Evolutionary conservation across 2,888 invertebrate species (phyloP).

Genomic region (Phlogophora meticulosa): DNA sequence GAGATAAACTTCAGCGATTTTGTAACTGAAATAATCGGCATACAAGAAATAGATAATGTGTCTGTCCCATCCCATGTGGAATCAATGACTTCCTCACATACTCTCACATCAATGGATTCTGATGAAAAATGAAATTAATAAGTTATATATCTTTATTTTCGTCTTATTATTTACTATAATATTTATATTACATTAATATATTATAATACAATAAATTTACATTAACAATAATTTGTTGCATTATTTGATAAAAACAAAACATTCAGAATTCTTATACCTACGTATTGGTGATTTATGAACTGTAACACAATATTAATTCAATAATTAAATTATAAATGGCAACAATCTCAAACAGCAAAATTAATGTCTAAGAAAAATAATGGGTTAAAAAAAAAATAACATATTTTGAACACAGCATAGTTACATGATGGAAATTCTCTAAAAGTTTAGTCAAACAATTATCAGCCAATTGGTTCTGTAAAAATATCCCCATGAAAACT

Average conservation of each 20-base stretch:
- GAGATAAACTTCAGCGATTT: conserved; percentile 83
- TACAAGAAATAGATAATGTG: conserved; percentile 80
- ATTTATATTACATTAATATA: conserved; percentile 53
- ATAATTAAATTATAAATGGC: conserved; percentile 35
- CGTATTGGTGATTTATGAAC: conserved; percentile 38
- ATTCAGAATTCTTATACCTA: conserved; percentile 32
- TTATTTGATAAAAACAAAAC: conserved; percentile 53
- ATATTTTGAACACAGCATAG: conserved; percentile 26
- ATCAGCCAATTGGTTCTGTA: not conserved
- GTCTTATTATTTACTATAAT: conserved; percentile 47
- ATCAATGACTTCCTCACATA: conserved; percentile 70
- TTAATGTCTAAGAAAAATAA: conserved; percentile 14
- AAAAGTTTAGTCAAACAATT: conserved; percentile 24
- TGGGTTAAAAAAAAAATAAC: conserved; percentile 19
- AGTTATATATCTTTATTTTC: conserved; percentile 58
- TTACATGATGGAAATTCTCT: conserved; percentile 27
- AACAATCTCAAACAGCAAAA: conserved; percentile 32
- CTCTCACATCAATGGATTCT: conserved; percentile 62
- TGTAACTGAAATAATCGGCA: conserved; percentile 87
- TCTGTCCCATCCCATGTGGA: conserved; percentile 74
- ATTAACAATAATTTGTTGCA: conserved; percentile 63
- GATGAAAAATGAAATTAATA: conserved; percentile 63
- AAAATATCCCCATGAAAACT: too few relatives aligned
- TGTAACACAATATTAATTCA: conserved; percentile 22
- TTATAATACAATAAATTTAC: conserved; percentile 61